A percentile compares a stretch with the other conserved stretches of the same genome.
These are phyloP conservation scores for Colinus virginianus DNA, from an alignment of 2,113 vertebrate species.

Conservation along the genomic window DNA sequence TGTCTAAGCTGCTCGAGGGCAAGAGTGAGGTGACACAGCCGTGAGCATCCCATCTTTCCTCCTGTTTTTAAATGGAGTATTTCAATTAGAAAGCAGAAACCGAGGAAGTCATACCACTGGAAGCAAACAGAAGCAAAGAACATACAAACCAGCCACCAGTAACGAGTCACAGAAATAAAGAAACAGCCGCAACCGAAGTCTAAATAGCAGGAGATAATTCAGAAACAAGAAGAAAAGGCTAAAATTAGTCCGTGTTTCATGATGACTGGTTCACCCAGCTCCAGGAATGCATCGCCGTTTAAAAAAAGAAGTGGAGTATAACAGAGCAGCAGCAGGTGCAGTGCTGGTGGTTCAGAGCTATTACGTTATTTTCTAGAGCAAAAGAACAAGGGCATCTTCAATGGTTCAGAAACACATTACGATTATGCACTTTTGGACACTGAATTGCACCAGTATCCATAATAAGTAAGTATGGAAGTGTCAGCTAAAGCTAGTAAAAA, in stretches of 20 bases:
- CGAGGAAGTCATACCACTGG: not conserved
- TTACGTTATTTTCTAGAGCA: not conserved
- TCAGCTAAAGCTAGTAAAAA: not conserved
- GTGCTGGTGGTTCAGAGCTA: rapidly evolving
- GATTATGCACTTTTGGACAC: not conserved
- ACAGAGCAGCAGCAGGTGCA: not conserved
- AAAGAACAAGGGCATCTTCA: not conserved
- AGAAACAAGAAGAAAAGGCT: not conserved
- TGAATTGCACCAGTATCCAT: not conserved
- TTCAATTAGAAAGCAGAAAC: not conserved
- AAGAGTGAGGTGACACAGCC: not conserved
- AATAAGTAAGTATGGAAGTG: not conserved
- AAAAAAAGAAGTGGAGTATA: no score
- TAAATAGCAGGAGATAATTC: not conserved
- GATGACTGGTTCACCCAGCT: not conserved
- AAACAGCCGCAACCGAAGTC: not conserved
- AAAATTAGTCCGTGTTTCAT: not conserved
- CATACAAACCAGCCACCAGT: not conserved
- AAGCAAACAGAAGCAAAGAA: not conserved
- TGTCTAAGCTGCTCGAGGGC: not conserved
- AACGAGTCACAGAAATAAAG: not conserved
- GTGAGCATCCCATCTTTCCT: not conserved
- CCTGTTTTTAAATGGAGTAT: not conserved
- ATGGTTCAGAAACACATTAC: not conserved
- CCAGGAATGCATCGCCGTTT: not conserved